Conservation (phyloP, 2,888 invertebrate species). For the Carabus problematicus region DNA sequence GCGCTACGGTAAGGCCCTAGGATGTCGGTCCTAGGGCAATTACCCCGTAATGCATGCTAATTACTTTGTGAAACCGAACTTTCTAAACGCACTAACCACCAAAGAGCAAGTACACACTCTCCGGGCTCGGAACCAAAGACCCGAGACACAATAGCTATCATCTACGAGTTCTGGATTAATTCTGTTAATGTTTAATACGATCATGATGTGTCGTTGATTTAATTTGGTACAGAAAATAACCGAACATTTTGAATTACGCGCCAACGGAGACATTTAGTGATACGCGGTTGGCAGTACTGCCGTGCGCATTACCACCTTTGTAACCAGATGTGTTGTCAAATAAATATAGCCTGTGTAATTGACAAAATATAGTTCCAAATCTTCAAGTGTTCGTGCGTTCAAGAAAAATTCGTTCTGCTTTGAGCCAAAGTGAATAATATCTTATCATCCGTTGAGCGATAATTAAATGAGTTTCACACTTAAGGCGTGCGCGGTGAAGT, state of each 20-base stretch:
- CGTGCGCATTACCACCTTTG: no score
- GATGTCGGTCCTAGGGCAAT: neutral
- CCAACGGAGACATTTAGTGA: no score
- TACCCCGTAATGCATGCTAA: conserved; percentile 26
- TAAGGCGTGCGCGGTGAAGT: neutral
- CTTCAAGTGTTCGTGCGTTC: no score
- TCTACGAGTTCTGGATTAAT: neutral
- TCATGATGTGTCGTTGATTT: no score
- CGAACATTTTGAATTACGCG: no score
- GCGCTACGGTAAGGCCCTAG: neutral
- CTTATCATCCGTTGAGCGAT: conserved; percentile 9
- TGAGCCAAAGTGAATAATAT: conserved; percentile 2
- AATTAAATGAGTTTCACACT: conserved; percentile 20
- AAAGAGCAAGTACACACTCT: neutral
- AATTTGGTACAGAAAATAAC: no score
- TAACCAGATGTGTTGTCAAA: no score
- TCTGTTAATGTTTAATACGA: neutral
- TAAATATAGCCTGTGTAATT: no score
- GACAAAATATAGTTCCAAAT: no score
- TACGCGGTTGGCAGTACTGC: no score
- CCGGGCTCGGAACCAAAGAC: neutral
- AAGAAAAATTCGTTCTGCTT: no score
- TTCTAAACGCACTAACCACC: conserved; percentile 19
- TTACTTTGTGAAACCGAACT: conserved; percentile 26
- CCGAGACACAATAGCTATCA: neutral